Percentiles rank a stretch among this genome's conserved stretches.
Evolutionary conservation across 92 coral and sea anemone genomes (phyloP).

Genomic region (Metridium senile): DNA sequence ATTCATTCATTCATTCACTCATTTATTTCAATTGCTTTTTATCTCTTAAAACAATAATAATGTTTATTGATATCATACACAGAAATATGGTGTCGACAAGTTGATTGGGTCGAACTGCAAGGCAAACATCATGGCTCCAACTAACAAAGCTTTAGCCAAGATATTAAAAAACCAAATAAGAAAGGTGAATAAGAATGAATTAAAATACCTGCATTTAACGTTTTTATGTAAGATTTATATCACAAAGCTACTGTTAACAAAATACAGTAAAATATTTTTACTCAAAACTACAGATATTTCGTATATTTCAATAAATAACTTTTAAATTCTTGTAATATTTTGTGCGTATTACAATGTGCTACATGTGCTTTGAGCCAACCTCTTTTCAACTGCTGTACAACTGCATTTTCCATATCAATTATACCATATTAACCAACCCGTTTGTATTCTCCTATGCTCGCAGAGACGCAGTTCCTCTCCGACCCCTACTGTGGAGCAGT

Average conservation of each 20-base stretch:
- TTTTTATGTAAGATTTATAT: no score
- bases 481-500: slow-evolving; percentile 32
- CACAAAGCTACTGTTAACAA: no score
- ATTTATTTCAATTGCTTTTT: no score
- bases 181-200: slow-evolving; percentile 44
- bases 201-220: background rate
- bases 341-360: no score
- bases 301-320: no score
- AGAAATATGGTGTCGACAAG: slow-evolving; percentile 65
- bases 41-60: no score
- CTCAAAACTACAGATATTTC: no score
- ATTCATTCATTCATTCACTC: no score
- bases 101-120: slow-evolving; percentile 47
- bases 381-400: no score
- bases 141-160: slow-evolving; percentile 55
- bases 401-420: background rate
- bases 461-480: slow-evolving; percentile 75
- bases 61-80: background rate
- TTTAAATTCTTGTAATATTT: no score
- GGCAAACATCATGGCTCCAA: slow-evolving; percentile 62
- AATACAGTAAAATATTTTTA: no score
- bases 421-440: background rate
- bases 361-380: no score
- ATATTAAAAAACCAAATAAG: slow-evolving; percentile 22
- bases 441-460: background rate